Evolutionary conservation across 1,140 invertebrate species (phyloP), one percentile per base, ranked within the genome.

Genomic region (Trypoxylus dichotomus): DNA sequence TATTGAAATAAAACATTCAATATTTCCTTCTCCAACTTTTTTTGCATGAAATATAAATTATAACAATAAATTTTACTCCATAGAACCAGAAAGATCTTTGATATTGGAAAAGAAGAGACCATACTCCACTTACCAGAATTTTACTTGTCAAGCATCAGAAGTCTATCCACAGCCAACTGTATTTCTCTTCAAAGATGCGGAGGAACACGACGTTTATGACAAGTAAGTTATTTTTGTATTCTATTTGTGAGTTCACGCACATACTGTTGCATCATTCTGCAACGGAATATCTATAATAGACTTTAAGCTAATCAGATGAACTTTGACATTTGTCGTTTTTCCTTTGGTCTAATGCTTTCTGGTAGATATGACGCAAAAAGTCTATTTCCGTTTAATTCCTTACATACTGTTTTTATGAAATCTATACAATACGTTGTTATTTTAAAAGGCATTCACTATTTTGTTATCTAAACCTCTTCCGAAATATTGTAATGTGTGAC

Each of bases 101-200:
- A 68, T 68, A 68, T 68, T 68, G 27, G 60, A 68, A 68, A 68
- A 29, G 60, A 29, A 13, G 13, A 29, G 27, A 68, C 27, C 60
- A 7, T 0, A 68, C 11, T 68, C 60, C 10, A 68, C 60, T 29
- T 29, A 68, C 60, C 60, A 68, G 6, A 88, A 88, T 80, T 85
- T 88, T 68, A 87, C 85, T 19, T 88, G 88, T 79, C 80, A 81
- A 72, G 88, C 85, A 6, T 77, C 80, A 2, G 86, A 87, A 25
- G 84, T 87, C 11, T 88, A 85, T 80, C 88, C 88, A 11, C 82
- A 86, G 73, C 87, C 88, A 37, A 87, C 86, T 80, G 78, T 88
- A 29, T 79, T 84, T 13, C 79, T 88, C 7, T 86, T 80, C 77
- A 82, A 83, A 75, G 80, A 83, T 43, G 76, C 63, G 21, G 80